Evolutionary conservation across 2,797 vertebrate genomes (phyloP), one percentile per base, ranked within the genome.

Genomic region (Ctenopoma kingsleyae): DNA sequence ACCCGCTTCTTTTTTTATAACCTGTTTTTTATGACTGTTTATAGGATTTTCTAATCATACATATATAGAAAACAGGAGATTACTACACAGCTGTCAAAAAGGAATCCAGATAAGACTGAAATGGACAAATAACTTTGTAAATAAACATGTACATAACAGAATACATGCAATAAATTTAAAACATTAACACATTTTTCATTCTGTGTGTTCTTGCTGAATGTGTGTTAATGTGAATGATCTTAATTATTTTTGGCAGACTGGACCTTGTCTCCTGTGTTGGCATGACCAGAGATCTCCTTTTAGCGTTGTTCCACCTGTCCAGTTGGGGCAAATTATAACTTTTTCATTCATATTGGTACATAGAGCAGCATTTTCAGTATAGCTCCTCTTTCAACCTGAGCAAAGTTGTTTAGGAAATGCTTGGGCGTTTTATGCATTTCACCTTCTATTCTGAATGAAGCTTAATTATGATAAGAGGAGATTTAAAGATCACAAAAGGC

Each of bases 121-220:
- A 84, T 74, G 84, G 78, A 80, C 82, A 51, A 77, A 82, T 82
- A 85, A 86, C 78, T 81, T 80, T 92, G 93, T 94, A 95, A 94
- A 94, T 94, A 94, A 85, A 89, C 72, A 82, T 94, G 92, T 94
- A 93, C 83, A 94, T 93, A 94, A 85, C 84, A 90, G 88, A 94
- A 92, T 88, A 91, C 81, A 49, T 82, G 82, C 90, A 94, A 94
- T 95, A 94, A 93, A 93, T 92, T 76, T 27, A 27, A 82, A 90
- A 85, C 71, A 64, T n/a, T 23, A 60, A 57, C 87, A 15, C 12
- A 49, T 70, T 61, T 46, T 30, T 73, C 70, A 23, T 47, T 67
- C 43, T 53, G 46, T 63, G 48, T 60, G 38, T 68, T 56, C 0
- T 46, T 67, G 48, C 15, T 56, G 8, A 10, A 41, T 63, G 15